Base-by-base conservation (phyloP, 2,797 vertebrate species). In the Fistularia tabacaria region DNA sequence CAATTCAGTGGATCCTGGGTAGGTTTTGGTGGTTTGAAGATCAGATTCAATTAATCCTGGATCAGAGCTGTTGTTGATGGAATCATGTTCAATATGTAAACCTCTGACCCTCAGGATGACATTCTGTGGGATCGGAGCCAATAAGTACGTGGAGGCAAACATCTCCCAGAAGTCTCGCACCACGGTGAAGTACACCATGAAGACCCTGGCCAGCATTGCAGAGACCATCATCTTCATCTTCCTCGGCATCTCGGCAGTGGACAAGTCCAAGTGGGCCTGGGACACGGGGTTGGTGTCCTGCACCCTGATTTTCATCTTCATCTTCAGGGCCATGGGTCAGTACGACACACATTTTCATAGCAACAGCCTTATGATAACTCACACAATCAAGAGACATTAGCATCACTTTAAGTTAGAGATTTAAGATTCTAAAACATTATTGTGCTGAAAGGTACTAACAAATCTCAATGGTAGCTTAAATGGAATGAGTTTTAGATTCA, bases 201-300 rank as follows among this genome's bases (percentile, higher is more conserved):
- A 98, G 88, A 98, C 94, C 0, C 82, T 98, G 73, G 94, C 95
- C 62, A 96, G 95, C 89, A 95, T 95, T 6, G 94, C 96, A 0
- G 96, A 98, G 80, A 98, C 96, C 46, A 91, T 98, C 85, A 98
- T 98, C 86, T 98, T 98, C 85, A 97, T 98, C 89, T 94, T 98
- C 80, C 86, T 98, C 48, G 96, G 95, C 46, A 97, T 97, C 80
- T 97, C 96, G 0, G 95, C 94, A 0, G 94, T 97, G 79, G 95
- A 98, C 81, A 95, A 94, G 58, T 93, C 94, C 60, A 97, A 96
- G 80, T 98, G 96, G 96, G 93, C 94, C 14, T 98, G 95, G 96
- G 95, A 98, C 85, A 94, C 94, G 0, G 94, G 93, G 8, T 90
- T 98, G 79, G 91, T 97, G 73, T 86, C 93, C 79, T 95, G 93